phyloP scores from a whole-genome alignment of 2,888 invertebrate genomes.

The Leucophenga maculata region DNA sequence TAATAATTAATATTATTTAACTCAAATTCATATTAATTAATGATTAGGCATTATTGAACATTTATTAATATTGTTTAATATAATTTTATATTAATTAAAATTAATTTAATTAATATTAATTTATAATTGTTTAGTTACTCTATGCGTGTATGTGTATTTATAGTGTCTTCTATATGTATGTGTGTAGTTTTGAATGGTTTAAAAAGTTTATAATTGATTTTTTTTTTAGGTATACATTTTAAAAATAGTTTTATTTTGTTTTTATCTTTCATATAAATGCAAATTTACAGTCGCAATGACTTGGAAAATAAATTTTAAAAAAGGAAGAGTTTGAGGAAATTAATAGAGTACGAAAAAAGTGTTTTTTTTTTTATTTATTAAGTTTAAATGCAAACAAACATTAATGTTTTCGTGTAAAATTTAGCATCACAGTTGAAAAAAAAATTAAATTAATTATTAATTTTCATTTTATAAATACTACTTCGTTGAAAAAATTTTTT shows the following conservation, averaged over 20 bases:
- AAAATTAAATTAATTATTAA: too few species aligned
- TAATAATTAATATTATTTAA: too few species aligned
- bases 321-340: neutral
- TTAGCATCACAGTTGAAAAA: conserved; percentile 3
- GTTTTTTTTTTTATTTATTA: too few species aligned
- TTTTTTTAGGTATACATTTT: conserved; percentile 17
- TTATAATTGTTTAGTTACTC: too few species aligned
- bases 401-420: too few species aligned
- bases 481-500: conserved; percentile 17
- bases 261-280: conserved; percentile 41
- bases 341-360: conserved; percentile 13
- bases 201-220: conserved; percentile 19
- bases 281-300: conserved; percentile 43
- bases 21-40: too few species aligned
- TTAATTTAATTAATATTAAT: too few species aligned
- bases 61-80: too few species aligned
- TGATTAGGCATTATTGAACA: too few species aligned
- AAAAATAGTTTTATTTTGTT: conserved; percentile 11
- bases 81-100: too few species aligned
- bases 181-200: conserved; percentile 7
- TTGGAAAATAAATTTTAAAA: conserved; percentile 23
- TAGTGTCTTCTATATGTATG: conserved; percentile 26
- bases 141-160: conserved; percentile 24
- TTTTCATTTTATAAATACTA: too few species aligned
- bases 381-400: too few species aligned